These are phyloP conservation scores for Drosophila maculinotata DNA, from an alignment of 2,888 invertebrate species.

Conservation along the genomic window DNA sequence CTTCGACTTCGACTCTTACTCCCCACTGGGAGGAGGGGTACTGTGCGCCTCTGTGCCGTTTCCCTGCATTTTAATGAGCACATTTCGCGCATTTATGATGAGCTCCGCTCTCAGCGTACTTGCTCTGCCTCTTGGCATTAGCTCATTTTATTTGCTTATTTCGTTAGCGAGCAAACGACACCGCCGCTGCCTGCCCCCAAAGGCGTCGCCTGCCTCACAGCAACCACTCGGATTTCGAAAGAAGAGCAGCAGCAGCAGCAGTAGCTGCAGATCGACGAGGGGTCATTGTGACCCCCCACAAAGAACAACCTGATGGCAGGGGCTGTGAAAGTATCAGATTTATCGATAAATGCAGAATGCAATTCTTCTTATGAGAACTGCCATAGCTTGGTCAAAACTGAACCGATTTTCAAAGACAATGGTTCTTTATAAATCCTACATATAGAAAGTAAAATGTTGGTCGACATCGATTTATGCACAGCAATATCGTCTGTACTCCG, in stretches of 20 bases:
- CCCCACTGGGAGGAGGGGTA: constrained; percentile 6
- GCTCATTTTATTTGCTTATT: constrained; percentile 77
- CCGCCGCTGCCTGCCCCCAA: constrained; percentile 23
- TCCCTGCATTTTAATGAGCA: constrained; percentile 79
- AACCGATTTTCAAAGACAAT: too few species aligned
- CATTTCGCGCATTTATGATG: constrained; percentile 78
- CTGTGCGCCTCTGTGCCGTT: constrained; percentile 34
- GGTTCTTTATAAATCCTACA: too few species aligned
- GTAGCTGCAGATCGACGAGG: constrained; percentile 9
- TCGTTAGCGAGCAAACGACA: constrained; percentile 71
- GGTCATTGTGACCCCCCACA: constrained; percentile 53
- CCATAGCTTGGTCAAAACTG: too few species aligned
- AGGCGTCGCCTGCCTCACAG: constrained; percentile 29
- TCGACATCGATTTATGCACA: too few species aligned
- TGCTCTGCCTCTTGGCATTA: constrained; percentile 55
- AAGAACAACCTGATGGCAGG: neutral
- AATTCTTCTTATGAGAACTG: neutral
- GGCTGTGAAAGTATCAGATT: constrained; percentile 11
- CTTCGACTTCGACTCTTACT: constrained; percentile 15
- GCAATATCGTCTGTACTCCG: too few species aligned
- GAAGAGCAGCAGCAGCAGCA: constrained; percentile 41
- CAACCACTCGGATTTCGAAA: constrained; percentile 69
- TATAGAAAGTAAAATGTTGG: too few species aligned
- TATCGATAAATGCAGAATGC: constrained; percentile 33
- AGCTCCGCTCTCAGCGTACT: constrained; percentile 21